Evolutionary conservation across 2,797 vertebrate species (phyloP), one percentile per base, ranked within the genome.

Genomic region (Apodemus agrarius): DNA sequence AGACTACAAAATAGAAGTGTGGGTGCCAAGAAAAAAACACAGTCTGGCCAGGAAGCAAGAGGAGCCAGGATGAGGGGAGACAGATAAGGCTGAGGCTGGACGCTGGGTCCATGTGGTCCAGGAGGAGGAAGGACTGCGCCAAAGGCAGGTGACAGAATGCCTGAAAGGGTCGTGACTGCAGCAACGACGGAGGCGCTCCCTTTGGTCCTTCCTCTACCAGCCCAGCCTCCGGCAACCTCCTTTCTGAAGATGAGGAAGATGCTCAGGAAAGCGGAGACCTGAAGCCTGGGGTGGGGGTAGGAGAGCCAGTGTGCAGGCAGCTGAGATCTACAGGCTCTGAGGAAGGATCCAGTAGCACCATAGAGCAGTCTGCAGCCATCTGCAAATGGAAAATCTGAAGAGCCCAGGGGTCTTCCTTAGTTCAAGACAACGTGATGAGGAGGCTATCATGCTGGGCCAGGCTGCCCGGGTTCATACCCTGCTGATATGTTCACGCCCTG

Each of bases 101-200:
- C 4, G 52, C 83, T 65, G 12, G 34, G 2, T 10, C 59, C 46
- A 1, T 0, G 0, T 1, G 22, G 54, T 43, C 34, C 34, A 16
- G 0, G 2, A 49, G 21, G n/a, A 43, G 57, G 12, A 52, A 52
- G n/a, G 16, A 43, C 46, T 3, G 7, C 29, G 43, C 2, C n/a
- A 72, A 2, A 14, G 0, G n/a, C 61, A 59, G 91, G 83, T 85
- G 19, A n/a, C 3, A 24, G 1, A 10, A 29, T 46, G 7, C 14
- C 21, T 2, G 52, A 29, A n/a, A 14, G 1, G 19, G 11, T 13
- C 17, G 0, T 16, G 12, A 2, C 8, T 21, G 6, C 21, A 6
- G 87, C 63, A 19, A 12, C 69, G 69, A 29, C 17, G 10, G 3
- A 29, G 49, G 24, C n/a, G 13, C 43, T 52, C 14, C 46, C 31